phyloP scores from a whole-genome alignment of 2,797 vertebrate genomes.

The Myiothlypis coronata region DNA sequence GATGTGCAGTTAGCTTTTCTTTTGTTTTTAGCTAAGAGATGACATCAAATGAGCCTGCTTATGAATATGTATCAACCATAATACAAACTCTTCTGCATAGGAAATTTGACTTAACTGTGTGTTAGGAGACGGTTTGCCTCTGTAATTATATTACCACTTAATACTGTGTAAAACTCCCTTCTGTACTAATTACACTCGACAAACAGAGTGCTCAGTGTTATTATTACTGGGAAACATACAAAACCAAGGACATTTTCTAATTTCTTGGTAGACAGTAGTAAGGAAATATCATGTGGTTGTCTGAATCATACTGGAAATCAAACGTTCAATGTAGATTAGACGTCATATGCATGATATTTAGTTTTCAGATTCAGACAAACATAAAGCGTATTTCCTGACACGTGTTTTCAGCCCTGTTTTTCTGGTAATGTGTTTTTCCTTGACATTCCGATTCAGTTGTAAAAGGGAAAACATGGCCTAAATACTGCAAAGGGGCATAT shows the following conservation, averaged over 20 bases:
- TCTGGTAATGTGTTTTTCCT: background rate
- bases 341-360: background rate
- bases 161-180: slow-evolving; percentile 44
- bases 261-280: background rate
- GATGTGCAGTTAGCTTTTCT: background rate
- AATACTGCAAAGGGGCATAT: background rate
- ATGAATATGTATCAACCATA: slow-evolving; percentile 50
- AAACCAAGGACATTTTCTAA: slow-evolving; percentile 5
- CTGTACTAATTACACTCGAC: slow-evolving; percentile 55
- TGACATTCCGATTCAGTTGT: background rate
- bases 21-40: background rate
- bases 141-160: slow-evolving; percentile 65
- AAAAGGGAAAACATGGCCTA: background rate
- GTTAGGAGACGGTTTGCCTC: slow-evolving; percentile 38
- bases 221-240: slow-evolving; percentile 40
- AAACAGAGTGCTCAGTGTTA: slow-evolving; percentile 45
- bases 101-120: slow-evolving; percentile 48
- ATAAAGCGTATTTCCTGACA: background rate
- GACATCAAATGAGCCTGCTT: background rate
- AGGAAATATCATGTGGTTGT: background rate
- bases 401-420: background rate
- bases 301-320: background rate
- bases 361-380: background rate
- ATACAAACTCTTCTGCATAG: slow-evolving; percentile 1
- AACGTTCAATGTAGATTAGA: background rate